Base-by-base conservation (phyloP, 2,888 invertebrate genomes). In the Hypsopygia costalis region DNA sequence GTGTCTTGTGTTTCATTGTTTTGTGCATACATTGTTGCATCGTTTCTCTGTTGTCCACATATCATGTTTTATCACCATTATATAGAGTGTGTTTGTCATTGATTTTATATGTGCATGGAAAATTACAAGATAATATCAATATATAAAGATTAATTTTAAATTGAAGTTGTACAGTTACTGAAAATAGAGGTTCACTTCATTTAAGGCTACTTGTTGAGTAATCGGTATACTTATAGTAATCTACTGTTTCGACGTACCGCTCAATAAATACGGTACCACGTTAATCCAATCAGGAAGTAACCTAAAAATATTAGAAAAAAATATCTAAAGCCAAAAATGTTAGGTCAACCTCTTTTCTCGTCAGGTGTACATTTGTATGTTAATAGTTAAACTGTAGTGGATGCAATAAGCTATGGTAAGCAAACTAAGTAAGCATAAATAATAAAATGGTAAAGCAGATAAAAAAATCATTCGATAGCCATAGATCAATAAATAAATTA, bases 41-140 rank as follows among this genome's bases (percentile, higher is more conserved):
- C 57, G 60, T 60, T 57, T 52, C 52, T 52, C 59, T 62, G 60
- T 62, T 62, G 53, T 53, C 49, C 45, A 45, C 34, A 36, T 32
- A 41, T 27, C 52, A 56, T 51, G 55, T 55, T 55, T 65, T 54
- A 47, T 51, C 52, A 61, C 62, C 59, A 55, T 68, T 65, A 55
- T 59, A 58, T 65, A 76, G 88, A 89, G 89, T 89, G 89, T 89
- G 88, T 86, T 86, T 86, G 88, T 85, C 86, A 78, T 81, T 78
- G 69, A 76, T 79, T 73, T 81, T 81, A 85, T 83, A 88, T 89
- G 89, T 89, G 89, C 89, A 88, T 89, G 88, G 82, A 86, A 79
- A 78, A 76, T 77, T 69, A 73, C 58, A 63, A 62, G 66, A 69
- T 57, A 64, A 62, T 63, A 69, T 65, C 57, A 65, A 69, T 71